These are phyloP conservation scores for Fukomys damarensis DNA, from an alignment of 2,113 vertebrate species.

Conservation along the genomic window DNA sequence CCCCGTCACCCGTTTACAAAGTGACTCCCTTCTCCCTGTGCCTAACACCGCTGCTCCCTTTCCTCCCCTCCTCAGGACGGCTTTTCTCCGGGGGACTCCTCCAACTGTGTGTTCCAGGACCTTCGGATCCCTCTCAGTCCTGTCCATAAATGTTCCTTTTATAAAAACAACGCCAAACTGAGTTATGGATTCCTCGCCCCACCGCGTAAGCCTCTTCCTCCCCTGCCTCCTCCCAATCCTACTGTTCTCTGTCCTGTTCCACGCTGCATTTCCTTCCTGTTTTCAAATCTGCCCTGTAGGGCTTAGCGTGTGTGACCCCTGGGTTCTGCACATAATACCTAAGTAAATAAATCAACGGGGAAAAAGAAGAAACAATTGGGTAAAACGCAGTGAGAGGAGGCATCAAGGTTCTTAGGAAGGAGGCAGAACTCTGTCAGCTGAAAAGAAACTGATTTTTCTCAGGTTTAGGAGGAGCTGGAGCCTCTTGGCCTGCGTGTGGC, in stretches of 20 bases:
- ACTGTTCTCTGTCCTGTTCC: background rate
- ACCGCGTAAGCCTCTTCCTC: constrained; percentile 79
- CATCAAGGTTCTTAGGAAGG: background rate
- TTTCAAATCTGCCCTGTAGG: background rate
- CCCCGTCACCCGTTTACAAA: background rate
- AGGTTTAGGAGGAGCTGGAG: background rate
- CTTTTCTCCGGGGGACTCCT: constrained; percentile 70
- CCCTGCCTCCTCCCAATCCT: fast-evolving
- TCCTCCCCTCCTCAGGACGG: constrained; percentile 80
- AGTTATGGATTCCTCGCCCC: constrained; percentile 87
- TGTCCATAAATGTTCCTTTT: constrained; percentile 87
- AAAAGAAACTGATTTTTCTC: background rate
- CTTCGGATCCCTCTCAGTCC: constrained; percentile 81
- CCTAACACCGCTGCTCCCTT: background rate
- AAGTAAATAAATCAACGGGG: background rate
- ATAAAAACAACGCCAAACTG: constrained; percentile 81
- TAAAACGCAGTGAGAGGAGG: background rate
- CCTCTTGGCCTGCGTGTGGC: background rate
- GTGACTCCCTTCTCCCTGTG: background rate
- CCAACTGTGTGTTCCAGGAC: constrained; percentile 86
- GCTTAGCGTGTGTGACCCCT: too few species aligned
- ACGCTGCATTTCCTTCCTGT: background rate
- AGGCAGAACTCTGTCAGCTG: background rate
- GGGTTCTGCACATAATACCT: background rate
- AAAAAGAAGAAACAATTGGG: background rate